phyloP scores from a whole-genome alignment of 2,797 vertebrate genomes.

The Megalops cyprinoides region DNA sequence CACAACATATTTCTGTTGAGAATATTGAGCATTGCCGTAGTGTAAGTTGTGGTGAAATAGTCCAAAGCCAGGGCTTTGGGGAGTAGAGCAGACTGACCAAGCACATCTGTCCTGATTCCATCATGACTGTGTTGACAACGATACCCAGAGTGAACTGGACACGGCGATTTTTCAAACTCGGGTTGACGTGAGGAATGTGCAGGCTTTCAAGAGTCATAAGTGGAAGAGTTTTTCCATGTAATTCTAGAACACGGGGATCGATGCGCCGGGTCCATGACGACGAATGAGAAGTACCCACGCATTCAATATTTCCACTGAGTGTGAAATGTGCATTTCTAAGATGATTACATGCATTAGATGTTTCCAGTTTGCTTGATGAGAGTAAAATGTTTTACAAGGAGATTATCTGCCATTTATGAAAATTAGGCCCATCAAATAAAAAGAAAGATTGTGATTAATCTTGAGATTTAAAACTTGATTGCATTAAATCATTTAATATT shows the following conservation, averaged over 20 bases:
- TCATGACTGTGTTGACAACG: conserved; percentile 62
- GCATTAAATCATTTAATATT: background rate
- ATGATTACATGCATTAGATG: too few relatives aligned
- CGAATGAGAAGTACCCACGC: background rate
- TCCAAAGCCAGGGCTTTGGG: background rate
- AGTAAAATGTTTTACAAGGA: background rate
- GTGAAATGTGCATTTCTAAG: background rate
- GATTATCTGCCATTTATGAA: background rate
- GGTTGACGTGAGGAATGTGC: conserved; percentile 58
- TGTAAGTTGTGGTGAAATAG: background rate
- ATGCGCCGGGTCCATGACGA: background rate
- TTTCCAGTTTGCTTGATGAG: too few relatives aligned
- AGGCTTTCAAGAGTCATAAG: conserved; percentile 61
- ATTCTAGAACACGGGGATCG: background rate
- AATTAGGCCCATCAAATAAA: background rate
- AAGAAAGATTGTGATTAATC: conserved; percentile 1
- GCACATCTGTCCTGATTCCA: conserved; percentile 50
- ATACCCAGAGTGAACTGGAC: conserved; percentile 52
- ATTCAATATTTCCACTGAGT: background rate
- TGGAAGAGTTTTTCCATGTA: conserved; percentile 52
- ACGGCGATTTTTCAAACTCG: conserved; percentile 60
- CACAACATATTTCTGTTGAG: too few relatives aligned
- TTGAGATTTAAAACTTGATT: background rate
- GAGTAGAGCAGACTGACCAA: conserved; percentile 46
- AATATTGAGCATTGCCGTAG: background rate